Percentiles rank a stretch among this genome's conserved stretches.
These are phyloP conservation scores for Pteronotus mesoamericanus DNA, from an alignment of 2,797 vertebrate species.

Conservation along the genomic window DNA sequence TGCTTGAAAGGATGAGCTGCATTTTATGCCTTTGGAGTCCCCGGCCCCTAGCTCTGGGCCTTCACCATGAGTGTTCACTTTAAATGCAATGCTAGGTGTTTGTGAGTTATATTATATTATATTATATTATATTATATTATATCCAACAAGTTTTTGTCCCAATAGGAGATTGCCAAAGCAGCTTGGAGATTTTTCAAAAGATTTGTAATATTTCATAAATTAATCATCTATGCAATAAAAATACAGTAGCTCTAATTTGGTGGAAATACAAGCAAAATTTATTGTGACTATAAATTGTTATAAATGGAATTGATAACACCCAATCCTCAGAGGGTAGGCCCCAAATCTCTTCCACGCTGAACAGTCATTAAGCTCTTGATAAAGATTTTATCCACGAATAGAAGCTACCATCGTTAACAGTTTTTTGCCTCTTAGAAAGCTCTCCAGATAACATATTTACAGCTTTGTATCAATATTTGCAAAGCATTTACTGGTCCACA, in stretches of 20 bases:
- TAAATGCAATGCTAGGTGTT: not conserved
- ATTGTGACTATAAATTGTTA: slow-evolving; percentile 48
- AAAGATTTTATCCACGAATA: not conserved
- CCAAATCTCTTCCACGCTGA: not conserved
- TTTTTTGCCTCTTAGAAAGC: not conserved
- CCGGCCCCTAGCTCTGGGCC: not conserved
- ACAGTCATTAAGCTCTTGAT: not conserved
- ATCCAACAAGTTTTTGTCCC: not conserved
- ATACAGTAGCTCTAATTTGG: slow-evolving; percentile 51
- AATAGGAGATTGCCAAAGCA: not conserved
- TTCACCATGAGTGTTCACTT: not conserved
- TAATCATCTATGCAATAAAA: slow-evolving; percentile 41
- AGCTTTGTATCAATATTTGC: not conserved
- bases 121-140: too few species aligned
- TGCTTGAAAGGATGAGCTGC: not conserved
- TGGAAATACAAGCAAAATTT: slow-evolving; percentile 56
- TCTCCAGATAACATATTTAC: not conserved
- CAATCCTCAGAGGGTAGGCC: not conserved
- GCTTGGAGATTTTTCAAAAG: not conserved
- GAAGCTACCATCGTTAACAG: not conserved
- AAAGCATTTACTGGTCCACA: not conserved
- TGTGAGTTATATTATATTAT: too few species aligned
- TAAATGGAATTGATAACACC: slow-evolving; percentile 23
- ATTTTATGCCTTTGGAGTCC: not conserved
- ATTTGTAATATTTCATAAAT: not conserved